Evolutionary conservation across 2,113 vertebrate species (phyloP).

Genomic region (Globicephala melas): DNA sequence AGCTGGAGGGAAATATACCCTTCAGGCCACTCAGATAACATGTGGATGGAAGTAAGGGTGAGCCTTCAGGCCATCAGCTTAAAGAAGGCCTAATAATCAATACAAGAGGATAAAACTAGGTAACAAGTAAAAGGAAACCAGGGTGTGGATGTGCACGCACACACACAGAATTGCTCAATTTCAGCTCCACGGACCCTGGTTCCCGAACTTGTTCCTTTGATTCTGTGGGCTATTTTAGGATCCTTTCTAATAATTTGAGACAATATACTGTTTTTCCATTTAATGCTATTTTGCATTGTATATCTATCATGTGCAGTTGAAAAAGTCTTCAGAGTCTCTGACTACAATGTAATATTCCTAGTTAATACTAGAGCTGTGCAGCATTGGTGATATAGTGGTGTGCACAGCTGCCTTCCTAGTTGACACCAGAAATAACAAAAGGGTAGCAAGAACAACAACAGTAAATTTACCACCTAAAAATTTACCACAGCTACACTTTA

Average conservation of each 20-base stretch:
- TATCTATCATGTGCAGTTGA: neutral
- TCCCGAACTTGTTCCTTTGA: neutral
- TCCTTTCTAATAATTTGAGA: neutral
- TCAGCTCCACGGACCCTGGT: neutral
- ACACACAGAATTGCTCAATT: neutral
- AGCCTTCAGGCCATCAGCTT: neutral
- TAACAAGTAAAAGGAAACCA: neutral
- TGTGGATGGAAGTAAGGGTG: neutral
- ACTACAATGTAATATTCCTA: neutral
- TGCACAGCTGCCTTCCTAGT: neutral
- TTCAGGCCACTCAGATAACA: neutral
- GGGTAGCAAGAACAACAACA: neutral
- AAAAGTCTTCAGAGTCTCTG: constrained; percentile 5
- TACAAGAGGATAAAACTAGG: neutral
- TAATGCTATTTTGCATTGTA: neutral
- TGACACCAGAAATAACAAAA: neutral
- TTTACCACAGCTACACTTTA: neutral
- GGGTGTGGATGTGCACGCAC: neutral
- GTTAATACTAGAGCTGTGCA: neutral
- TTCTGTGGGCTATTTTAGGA: neutral
- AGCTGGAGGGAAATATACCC: neutral
- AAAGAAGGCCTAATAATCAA: neutral
- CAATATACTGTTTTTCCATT: neutral
- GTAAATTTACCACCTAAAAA: neutral
- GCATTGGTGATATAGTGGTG: too few relatives aligned